Percentiles rank a stretch among this genome's conserved stretches.
Evolutionary conservation across 2,797 vertebrate species (phyloP).

Genomic region (Hemitrygon akajei): DNA sequence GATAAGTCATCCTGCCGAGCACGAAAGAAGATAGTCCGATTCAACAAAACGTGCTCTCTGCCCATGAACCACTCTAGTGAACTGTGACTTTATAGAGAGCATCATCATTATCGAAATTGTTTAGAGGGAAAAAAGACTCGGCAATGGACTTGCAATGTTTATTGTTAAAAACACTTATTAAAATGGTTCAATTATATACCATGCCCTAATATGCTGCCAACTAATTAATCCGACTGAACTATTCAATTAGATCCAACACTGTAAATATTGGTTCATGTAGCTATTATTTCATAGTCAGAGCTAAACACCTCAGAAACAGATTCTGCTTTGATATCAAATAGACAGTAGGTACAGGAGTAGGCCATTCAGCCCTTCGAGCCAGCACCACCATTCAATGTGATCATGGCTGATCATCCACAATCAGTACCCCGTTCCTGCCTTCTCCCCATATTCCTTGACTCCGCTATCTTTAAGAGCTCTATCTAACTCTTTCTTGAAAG

Average conservation of each 20-base stretch:
- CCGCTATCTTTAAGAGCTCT: no score
- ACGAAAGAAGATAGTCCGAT: no score
- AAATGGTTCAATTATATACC: neutral
- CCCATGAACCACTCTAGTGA: no score
- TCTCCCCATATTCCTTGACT: no score
- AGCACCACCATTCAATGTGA: no score
- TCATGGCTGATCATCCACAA: no score
- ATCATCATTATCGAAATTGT: neutral
- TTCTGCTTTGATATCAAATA: neutral
- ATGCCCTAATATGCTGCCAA: neutral
- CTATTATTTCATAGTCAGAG: neutral
- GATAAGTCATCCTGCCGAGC: no score
- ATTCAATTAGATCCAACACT: neutral
- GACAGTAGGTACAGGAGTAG: no score
- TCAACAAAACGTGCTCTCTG: no score
- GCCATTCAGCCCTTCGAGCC: no score
- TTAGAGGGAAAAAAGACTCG: neutral
- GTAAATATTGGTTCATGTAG: neutral
- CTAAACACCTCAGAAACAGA: neutral
- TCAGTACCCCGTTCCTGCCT: no score
- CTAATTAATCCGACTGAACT: neutral
- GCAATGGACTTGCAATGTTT: neutral
- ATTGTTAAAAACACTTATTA: neutral
- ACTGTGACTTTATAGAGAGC: neutral
- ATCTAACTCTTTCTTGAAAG: no score